Conservation (phyloP, 2,797 vertebrate species). For the Pipistrellus pipistrellus region DNA sequence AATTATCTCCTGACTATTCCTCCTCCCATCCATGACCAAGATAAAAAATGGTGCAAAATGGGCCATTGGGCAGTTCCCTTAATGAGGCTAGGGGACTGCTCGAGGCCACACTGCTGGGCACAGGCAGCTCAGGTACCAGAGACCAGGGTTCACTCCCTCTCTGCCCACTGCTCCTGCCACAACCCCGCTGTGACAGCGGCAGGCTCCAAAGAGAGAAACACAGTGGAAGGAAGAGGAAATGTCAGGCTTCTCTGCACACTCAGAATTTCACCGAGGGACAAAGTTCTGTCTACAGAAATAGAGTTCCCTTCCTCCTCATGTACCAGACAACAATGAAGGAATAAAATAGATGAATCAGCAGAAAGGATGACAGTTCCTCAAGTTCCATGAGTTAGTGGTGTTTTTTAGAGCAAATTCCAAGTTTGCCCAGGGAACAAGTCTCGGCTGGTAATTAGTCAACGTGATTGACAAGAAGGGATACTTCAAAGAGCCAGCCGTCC, state of each 20-base stretch:
- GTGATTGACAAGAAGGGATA: slow-evolving; percentile 18
- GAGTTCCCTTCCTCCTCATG: not conserved
- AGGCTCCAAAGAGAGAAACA: not conserved
- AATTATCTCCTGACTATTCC: not conserved
- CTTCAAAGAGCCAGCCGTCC: not conserved
- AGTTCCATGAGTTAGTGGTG: slow-evolving; percentile 21
- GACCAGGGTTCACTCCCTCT: no score
- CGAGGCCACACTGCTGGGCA: not conserved
- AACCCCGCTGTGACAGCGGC: not conserved
- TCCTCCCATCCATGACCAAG: not conserved
- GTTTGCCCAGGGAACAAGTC: slow-evolving; percentile 40
- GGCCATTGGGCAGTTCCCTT: not conserved
- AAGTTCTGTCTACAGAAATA: slow-evolving; percentile 36
- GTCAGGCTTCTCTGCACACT: not conserved
- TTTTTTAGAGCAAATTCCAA: slow-evolving; percentile 58
- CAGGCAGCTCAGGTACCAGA: not conserved
- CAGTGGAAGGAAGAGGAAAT: not conserved
- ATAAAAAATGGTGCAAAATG: not conserved
- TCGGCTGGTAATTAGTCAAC: not conserved
- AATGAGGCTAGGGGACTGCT: not conserved
- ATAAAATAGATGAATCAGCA: slow-evolving; percentile 29
- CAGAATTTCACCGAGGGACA: slow-evolving; percentile 42
- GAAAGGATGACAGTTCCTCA: slow-evolving; percentile 57
- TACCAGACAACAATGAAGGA: not conserved
- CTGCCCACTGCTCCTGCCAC: not conserved